These are phyloP conservation scores for Loriculus beryllinus DNA, from an alignment of 2,797 vertebrate species.

Conservation along the genomic window DNA sequence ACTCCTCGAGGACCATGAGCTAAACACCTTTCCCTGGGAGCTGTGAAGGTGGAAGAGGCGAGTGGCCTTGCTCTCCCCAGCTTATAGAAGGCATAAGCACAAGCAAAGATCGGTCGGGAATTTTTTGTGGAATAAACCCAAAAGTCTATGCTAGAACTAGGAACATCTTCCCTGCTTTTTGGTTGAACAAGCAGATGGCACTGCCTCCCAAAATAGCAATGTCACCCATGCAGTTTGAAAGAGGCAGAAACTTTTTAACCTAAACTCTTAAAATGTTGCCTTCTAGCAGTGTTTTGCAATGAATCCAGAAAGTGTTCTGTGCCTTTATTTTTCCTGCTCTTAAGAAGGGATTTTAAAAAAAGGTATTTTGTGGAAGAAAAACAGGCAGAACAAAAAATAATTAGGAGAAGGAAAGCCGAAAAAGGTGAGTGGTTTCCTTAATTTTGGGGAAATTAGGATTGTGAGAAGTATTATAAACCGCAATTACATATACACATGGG, in stretches of 20 bases:
- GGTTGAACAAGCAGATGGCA: conserved; percentile 57
- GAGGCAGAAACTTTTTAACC: conserved; percentile 64
- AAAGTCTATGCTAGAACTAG: conserved; percentile 32
- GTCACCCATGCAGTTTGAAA: conserved; percentile 54
- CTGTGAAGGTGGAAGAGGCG: neutral
- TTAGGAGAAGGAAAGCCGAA: conserved; percentile 19
- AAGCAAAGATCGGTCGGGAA: neutral
- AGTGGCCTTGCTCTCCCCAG: neutral
- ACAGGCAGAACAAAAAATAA: conserved; percentile 20
- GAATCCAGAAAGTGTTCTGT: neutral
- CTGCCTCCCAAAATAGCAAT: conserved; percentile 55
- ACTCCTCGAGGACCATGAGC: neutral
- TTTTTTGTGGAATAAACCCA: conserved; percentile 23
- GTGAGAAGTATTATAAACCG: conserved; percentile 24
- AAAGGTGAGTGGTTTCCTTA: conserved; percentile 41
- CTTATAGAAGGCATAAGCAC: neutral
- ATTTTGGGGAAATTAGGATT: conserved; percentile 43
- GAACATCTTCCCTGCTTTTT: conserved; percentile 51
- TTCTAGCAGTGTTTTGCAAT: conserved; percentile 4
- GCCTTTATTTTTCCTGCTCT: neutral
- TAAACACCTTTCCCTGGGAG: neutral
- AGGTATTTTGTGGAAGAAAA: conserved; percentile 1
- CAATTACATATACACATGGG: conserved; percentile 50
- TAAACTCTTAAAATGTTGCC: conserved; percentile 46
- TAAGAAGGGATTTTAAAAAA: neutral